Conservation (phyloP, 2,888 invertebrate genomes). For the Tanypteryx hageni region DNA sequence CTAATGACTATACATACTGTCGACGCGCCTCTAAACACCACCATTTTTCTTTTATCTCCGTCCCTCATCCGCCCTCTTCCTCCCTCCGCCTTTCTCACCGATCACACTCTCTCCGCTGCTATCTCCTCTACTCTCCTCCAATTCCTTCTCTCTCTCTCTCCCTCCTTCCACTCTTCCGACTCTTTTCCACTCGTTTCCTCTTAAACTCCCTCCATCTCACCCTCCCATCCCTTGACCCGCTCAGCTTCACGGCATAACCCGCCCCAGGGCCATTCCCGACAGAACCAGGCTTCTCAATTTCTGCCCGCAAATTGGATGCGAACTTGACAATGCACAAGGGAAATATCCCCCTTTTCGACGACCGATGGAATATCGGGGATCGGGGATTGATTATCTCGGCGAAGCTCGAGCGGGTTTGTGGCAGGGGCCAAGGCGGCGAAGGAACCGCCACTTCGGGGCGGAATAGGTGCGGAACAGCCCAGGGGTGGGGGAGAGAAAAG, state of each 20-base stretch:
- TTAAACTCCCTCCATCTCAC: not conserved
- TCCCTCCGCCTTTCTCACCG: not conserved
- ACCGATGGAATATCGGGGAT: slow-evolving; percentile 52
- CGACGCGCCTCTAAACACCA: too few relatives aligned
- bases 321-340: slow-evolving; percentile 63
- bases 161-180: not conserved
- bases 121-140: not conserved
- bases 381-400: slow-evolving; percentile 60
- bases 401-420: not conserved
- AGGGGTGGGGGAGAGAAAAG: not conserved
- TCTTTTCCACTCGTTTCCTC: not conserved
- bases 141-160: not conserved
- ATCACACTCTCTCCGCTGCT: not conserved
- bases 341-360: slow-evolving; percentile 50
- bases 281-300: slow-evolving; percentile 61
- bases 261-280: slow-evolving; percentile 52
- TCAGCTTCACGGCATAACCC: slow-evolving; percentile 30
- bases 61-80: not conserved
- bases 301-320: slow-evolving; percentile 60
- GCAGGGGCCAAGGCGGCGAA: not conserved
- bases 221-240: not conserved
- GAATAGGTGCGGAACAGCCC: not conserved
- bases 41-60: not conserved
- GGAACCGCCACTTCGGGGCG: not conserved
- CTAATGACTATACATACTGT: too few relatives aligned